Conservation (phyloP, 2,113 vertebrate species). For the Callocephalon fimbriatum region DNA sequence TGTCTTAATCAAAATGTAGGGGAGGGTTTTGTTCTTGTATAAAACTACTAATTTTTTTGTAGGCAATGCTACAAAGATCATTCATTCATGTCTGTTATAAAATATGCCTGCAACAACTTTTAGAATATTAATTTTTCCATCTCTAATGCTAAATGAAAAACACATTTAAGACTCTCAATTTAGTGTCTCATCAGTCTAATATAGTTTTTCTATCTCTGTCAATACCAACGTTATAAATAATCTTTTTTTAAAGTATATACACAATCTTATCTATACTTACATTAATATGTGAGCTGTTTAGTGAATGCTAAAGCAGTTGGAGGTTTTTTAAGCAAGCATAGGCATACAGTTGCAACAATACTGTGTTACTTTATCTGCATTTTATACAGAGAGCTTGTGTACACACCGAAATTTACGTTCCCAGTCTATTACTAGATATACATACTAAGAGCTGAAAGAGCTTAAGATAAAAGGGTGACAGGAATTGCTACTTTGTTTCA, state of each 20-base stretch:
- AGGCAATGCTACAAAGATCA: neutral
- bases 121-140: neutral
- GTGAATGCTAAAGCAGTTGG: neutral
- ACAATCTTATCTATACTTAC: neutral
- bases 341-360: neutral
- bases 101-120: neutral
- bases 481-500: neutral
- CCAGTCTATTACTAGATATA: neutral
- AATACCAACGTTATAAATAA: neutral
- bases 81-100: neutral
- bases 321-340: neutral
- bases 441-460: neutral
- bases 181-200: neutral
- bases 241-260: neutral
- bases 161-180: neutral
- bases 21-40: neutral
- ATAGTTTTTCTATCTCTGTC: neutral
- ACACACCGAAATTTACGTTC: neutral
- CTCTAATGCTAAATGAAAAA: neutral
- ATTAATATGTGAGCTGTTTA: neutral
- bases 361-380: neutral
- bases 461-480: neutral
- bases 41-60: neutral
- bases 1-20: neutral
- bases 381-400: neutral